Percentiles rank a stretch among this genome's conserved stretches.
These are phyloP conservation scores for Chaetops frenatus DNA, from an alignment of 2,113 vertebrate species.

Conservation along the genomic window DNA sequence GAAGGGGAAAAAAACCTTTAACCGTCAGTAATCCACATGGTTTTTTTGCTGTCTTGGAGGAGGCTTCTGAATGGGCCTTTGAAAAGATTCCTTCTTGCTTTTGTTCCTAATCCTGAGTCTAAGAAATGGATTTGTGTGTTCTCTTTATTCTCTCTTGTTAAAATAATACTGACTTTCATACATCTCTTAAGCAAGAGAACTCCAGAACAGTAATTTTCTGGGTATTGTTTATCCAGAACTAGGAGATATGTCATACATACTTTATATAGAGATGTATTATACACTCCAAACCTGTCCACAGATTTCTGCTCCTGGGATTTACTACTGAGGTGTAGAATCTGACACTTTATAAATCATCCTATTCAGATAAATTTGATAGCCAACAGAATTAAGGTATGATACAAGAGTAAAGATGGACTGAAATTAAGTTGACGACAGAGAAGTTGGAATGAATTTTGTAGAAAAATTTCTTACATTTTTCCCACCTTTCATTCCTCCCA, in stretches of 20 bases:
- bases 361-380: not conserved
- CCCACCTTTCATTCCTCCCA: not conserved
- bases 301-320: not conserved
- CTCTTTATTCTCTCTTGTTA: not conserved
- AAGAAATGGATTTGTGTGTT: not conserved
- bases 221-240: not conserved
- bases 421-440: not conserved
- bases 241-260: no score
- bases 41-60: not conserved
- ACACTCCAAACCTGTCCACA: not conserved
- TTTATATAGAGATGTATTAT: not conserved
- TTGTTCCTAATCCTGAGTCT: not conserved
- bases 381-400: not conserved
- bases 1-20: not conserved
- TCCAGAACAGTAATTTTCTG: not conserved
- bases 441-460: not conserved
- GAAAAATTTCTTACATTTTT: not conserved
- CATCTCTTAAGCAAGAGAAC: not conserved
- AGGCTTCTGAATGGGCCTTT: not conserved
- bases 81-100: not conserved
- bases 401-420: not conserved
- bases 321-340: not conserved
- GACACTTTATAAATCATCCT: not conserved
- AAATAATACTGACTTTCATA: not conserved
- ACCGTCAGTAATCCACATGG: not conserved